These are phyloP conservation scores for Anguilla rostrata DNA, from an alignment of 2,113 vertebrate species.

Conservation along the genomic window DNA sequence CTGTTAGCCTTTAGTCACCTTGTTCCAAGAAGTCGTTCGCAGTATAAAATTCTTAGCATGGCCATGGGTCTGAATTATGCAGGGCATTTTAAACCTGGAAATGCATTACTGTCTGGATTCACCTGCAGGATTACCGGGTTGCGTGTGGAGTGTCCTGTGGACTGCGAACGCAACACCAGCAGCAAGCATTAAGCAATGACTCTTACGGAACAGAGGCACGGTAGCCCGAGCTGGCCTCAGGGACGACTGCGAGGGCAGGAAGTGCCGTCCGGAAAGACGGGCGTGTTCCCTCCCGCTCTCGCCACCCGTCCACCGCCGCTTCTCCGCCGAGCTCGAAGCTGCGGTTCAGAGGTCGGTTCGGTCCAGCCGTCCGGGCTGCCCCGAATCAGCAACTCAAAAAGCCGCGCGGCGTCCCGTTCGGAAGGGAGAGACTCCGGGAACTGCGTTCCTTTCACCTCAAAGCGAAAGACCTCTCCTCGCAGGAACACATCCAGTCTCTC, in stretches of 20 bases:
- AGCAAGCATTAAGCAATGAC: too few relatives aligned
- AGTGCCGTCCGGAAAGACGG: too few relatives aligned
- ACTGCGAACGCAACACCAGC: too few relatives aligned
- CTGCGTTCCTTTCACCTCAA: not conserved
- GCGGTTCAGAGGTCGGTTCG: not conserved
- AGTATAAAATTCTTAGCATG: not conserved
- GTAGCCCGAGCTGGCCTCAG: too few relatives aligned
- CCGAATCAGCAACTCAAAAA: not conserved
- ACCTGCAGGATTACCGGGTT: not conserved
- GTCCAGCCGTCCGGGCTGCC: not conserved
- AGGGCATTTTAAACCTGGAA: not conserved
- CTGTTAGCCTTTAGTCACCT: constrained; percentile 65
- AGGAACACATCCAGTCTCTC: not conserved
- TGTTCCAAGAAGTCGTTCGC: constrained; percentile 51
- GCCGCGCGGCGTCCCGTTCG: not conserved
- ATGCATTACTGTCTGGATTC: not conserved
- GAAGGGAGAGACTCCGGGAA: not conserved
- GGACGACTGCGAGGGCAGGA: too few relatives aligned
- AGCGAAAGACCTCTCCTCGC: not conserved
- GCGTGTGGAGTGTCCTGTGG: not conserved
- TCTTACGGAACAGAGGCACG: too few relatives aligned
- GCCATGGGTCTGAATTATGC: not conserved
- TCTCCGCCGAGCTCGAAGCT: not conserved
- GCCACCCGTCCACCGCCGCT: not conserved
- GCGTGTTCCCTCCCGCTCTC: not conserved